Percentiles rank a stretch among this genome's conserved stretches.
Evolutionary conservation across 2,888 invertebrate genomes (phyloP).

Genomic region (Phania funesta): DNA sequence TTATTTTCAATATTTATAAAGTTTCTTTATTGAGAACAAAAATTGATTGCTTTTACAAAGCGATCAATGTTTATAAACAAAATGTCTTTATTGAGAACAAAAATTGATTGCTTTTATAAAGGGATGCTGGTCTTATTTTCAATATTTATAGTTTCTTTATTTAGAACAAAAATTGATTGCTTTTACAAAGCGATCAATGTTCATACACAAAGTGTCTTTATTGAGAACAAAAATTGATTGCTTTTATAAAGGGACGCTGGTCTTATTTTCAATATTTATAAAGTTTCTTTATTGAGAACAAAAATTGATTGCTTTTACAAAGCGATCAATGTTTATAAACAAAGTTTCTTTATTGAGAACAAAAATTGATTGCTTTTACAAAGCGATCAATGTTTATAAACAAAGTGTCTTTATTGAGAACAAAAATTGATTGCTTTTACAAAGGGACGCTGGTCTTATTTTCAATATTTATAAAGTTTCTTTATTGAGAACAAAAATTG

Average conservation of each 20-base stretch:
- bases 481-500: constrained; percentile 51
- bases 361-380: constrained; percentile 59
- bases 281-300: constrained; percentile 45
- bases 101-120: too few species aligned
- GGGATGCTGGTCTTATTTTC: too few species aligned
- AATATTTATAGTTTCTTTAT: too few species aligned
- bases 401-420: constrained; percentile 30
- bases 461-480: background rate
- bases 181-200: too few species aligned
- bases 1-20: too few species aligned
- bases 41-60: too few species aligned
- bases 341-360: constrained; percentile 47
- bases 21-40: too few species aligned
- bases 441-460: background rate
- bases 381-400: too few species aligned
- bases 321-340: background rate
- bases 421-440: constrained; percentile 38
- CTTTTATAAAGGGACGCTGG: background rate
- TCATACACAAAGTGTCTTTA: constrained; percentile 37
- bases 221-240: constrained; percentile 54
- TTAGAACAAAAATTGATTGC: too few species aligned
- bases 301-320: constrained; percentile 20
- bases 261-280: background rate
- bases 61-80: too few species aligned
- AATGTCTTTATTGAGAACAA: too few species aligned